Conservation (phyloP, 2,888 invertebrate genomes). For the Harpalus rufipes region DNA sequence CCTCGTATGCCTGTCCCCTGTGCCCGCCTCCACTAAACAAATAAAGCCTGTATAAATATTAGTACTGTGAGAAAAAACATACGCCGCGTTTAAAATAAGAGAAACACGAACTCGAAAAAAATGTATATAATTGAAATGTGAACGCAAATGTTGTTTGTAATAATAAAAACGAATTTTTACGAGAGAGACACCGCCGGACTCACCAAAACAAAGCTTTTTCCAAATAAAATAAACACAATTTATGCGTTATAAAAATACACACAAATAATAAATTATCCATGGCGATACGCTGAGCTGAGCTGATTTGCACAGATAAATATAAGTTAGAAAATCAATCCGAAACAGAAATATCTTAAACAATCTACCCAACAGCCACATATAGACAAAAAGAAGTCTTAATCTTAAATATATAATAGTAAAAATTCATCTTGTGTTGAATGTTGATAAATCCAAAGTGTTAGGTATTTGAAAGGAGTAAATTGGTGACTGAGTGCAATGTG, state of each 20-base stretch:
- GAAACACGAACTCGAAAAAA: constrained; percentile 69
- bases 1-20: constrained; percentile 6
- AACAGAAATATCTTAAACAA: no score
- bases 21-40: constrained; percentile 71
- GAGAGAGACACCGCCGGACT: constrained; percentile 70
- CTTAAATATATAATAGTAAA: no score
- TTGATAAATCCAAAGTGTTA: no score
- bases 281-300: background rate
- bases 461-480: no score
- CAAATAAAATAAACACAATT: constrained; percentile 67
- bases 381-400: no score
- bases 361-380: no score
- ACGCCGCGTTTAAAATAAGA: constrained; percentile 73
- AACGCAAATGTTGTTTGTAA: constrained; percentile 77
- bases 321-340: background rate
- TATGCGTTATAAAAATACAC: constrained; percentile 64
- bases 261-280: constrained; percentile 63
- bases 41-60: constrained; percentile 75
- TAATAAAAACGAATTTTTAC: constrained; percentile 77
- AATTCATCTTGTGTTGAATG: no score
- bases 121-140: constrained; percentile 76
- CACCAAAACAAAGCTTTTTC: constrained; percentile 64
- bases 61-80: constrained; percentile 73
- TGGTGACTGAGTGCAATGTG: no score
- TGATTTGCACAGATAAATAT: constrained; percentile 8